phyloP scores from a whole-genome alignment of 1,140 invertebrate species.

The Drosophila subpulchrella region DNA sequence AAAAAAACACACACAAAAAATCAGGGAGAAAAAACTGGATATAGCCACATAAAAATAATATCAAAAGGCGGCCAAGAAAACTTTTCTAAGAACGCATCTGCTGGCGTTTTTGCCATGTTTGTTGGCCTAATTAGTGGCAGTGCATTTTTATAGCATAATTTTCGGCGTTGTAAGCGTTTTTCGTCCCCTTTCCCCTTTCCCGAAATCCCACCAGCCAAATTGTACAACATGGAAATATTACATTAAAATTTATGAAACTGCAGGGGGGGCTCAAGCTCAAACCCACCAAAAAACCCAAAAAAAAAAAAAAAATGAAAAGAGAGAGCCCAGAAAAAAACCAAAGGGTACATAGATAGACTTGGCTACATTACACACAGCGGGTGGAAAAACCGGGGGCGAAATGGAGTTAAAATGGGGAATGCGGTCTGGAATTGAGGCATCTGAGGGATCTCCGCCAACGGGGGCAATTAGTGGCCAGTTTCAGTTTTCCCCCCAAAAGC shows the following conservation, averaged over 20 bases:
- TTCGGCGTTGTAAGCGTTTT: conserved; percentile 75
- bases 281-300: conserved; percentile 3
- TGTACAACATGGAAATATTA: conserved; percentile 75
- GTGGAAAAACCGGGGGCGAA: not conserved
- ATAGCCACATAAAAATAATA: conserved; percentile 16
- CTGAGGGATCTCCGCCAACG: conserved; percentile 34
- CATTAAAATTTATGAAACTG: conserved; percentile 79
- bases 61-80: conserved; percentile 9
- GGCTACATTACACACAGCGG: conserved; percentile 38
- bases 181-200: not conserved
- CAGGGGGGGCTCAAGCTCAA: conserved; percentile 2
- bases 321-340: conserved; percentile 1
- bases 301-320: conserved; percentile 17
- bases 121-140: conserved; percentile 79
- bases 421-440: conserved; percentile 44
- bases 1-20: conserved; percentile 5
- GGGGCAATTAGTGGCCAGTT: conserved; percentile 53
- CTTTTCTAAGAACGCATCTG: conserved; percentile 52
- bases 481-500: not conserved
- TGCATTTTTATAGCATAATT: conserved; percentile 82
- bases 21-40: not conserved
- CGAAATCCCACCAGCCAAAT: conserved; percentile 51
- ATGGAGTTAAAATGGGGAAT: conserved; percentile 2
- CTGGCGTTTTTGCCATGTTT: conserved; percentile 53
- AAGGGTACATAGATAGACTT: conserved; percentile 13